These are phyloP conservation scores for Cryptocephalus primarius DNA, from an alignment of 2,888 invertebrate species.

Conservation along the genomic window DNA sequence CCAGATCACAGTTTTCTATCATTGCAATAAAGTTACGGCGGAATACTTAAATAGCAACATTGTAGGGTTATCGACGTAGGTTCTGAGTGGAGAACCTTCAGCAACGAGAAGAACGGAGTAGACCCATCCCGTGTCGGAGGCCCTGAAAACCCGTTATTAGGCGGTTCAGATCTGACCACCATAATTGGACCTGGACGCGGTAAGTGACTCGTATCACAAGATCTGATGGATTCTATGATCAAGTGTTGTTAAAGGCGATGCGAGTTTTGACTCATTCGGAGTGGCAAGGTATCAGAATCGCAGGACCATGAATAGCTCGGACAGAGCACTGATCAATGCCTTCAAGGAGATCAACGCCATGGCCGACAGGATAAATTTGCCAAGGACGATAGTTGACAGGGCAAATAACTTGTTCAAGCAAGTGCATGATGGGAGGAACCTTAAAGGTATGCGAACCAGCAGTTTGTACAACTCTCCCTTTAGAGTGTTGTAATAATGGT, in stretches of 20 bases:
- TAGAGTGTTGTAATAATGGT: no score
- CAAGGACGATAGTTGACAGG: slow-evolving; percentile 92
- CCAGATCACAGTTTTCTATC: no score
- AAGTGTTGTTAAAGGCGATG: slow-evolving; percentile 42
- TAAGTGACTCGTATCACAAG: slow-evolving; percentile 5
- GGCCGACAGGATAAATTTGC: slow-evolving; percentile 96
- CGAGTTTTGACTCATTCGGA: slow-evolving; percentile 82
- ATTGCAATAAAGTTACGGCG: no score
- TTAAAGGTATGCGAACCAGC: slow-evolving; percentile 58
- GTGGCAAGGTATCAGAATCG: slow-evolving; percentile 65
- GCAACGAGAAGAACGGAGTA: slow-evolving; percentile 92
- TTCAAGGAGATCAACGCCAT: slow-evolving; percentile 95
- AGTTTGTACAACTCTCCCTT: neutral
- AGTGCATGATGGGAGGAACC: slow-evolving; percentile 91
- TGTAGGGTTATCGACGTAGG: slow-evolving; percentile 97
- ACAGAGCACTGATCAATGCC: slow-evolving; percentile 89
- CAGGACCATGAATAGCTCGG: slow-evolving; percentile 83
- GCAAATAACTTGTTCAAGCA: slow-evolving; percentile 97
- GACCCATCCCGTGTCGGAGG: slow-evolving; percentile 99
- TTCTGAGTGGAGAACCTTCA: slow-evolving; percentile 99
- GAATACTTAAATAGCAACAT: neutral
- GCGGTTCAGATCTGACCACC: slow-evolving; percentile 93
- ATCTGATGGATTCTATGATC: neutral
- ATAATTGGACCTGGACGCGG: slow-evolving; percentile 69
- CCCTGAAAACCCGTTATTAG: slow-evolving; percentile 92